These are phyloP conservation scores for Ptychoptera albimana DNA, from an alignment of 2,888 invertebrate species.

Conservation along the genomic window DNA sequence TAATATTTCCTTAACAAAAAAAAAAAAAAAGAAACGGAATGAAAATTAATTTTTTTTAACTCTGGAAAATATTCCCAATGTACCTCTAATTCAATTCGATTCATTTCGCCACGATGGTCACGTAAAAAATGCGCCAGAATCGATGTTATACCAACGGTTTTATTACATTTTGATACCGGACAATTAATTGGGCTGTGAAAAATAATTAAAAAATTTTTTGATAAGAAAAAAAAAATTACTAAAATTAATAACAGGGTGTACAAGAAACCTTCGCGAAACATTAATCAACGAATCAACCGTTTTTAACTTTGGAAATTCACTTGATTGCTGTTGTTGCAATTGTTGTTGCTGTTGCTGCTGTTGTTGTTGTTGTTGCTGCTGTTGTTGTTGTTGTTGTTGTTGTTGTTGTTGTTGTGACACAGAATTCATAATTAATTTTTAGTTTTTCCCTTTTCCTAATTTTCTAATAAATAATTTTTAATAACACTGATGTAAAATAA, in stretches of 20 bases:
- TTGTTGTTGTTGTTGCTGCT: background rate
- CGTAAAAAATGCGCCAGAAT: constrained; percentile 18
- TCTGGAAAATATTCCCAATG: too few relatives aligned
- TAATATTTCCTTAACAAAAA: too few relatives aligned
- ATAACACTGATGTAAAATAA: too few relatives aligned
- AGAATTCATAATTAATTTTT: too few relatives aligned
- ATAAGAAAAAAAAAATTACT: too few relatives aligned
- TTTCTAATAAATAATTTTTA: too few relatives aligned
- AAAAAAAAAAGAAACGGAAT: too few relatives aligned
- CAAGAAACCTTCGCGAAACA: constrained; percentile 12
- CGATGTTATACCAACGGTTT: constrained; percentile 16
- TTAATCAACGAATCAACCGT: constrained; percentile 12
- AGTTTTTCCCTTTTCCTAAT: too few relatives aligned
- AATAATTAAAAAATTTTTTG: too few relatives aligned
- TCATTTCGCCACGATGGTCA: constrained; percentile 12
- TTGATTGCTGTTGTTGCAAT: constrained; percentile 3
- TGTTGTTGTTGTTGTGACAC: background rate
- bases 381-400: background rate
- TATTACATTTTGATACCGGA: constrained; percentile 16
- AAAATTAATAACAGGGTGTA: background rate
- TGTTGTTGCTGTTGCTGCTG: background rate
- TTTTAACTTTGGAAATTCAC: background rate
- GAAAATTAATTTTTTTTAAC: too few relatives aligned
- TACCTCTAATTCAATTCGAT: too few relatives aligned
- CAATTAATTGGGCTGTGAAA: constrained; percentile 19